A percentile compares a stretch with the other conserved stretches of the same genome.
phyloP scores from a whole-genome alignment of 2,888 invertebrate genomes.

The Halocaridina rubra region DNA sequence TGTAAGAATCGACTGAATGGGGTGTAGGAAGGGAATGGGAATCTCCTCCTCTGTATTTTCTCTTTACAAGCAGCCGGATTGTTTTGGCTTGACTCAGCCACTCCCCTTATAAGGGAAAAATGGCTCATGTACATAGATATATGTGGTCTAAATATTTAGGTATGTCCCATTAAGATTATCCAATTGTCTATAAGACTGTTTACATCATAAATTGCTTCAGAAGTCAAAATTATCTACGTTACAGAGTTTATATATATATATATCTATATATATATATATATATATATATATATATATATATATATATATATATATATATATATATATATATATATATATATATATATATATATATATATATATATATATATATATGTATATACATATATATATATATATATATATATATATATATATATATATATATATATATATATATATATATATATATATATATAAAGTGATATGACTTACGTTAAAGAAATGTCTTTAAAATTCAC shows the following conservation, averaged over 20 bases:
- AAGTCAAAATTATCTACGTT: too few relatives aligned
- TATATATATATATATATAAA: neutral
- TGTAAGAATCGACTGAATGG: too few relatives aligned
- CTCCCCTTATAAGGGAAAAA: too few relatives aligned
- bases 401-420: constrained; percentile 14
- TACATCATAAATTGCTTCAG: too few relatives aligned
- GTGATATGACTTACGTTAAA: neutral
- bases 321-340: neutral
- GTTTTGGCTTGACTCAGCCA: too few relatives aligned
- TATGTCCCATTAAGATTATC: too few relatives aligned
- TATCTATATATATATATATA: neutral
- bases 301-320: neutral
- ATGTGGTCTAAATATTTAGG: too few relatives aligned
- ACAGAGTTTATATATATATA: neutral
- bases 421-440: neutral
- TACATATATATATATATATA: neutral
- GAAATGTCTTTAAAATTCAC: neutral
- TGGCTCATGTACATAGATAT: too few relatives aligned
- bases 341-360: neutral
- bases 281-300: neutral
- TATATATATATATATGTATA: neutral
- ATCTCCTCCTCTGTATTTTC: too few relatives aligned
- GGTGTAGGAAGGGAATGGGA: too few relatives aligned
- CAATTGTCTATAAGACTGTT: too few relatives aligned
- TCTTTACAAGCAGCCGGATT: too few relatives aligned